These are phyloP conservation scores for Chromis chromis DNA, from an alignment of 2,797 vertebrate species.

Conservation along the genomic window DNA sequence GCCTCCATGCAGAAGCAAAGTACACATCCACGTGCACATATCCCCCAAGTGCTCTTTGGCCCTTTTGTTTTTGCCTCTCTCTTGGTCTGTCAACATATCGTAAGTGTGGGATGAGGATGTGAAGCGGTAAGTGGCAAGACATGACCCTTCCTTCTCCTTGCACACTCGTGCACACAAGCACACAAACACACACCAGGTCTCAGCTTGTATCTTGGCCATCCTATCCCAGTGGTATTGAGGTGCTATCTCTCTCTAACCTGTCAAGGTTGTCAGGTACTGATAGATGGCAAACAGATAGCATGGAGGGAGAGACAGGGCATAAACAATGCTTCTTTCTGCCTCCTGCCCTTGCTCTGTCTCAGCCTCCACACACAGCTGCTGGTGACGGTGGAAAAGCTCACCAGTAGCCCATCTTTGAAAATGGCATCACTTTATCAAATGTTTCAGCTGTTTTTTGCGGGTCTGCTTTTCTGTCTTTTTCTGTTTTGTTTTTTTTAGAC, in stretches of 20 bases:
- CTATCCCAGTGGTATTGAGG: conserved; percentile 50
- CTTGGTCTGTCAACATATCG: conserved; percentile 49
- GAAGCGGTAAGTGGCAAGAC: conserved; percentile 51
- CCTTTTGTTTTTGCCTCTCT: conserved; percentile 40
- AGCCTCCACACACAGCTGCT: conserved; percentile 18
- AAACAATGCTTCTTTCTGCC: conserved; percentile 50
- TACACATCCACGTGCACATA: neutral
- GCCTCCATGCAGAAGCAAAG: neutral
- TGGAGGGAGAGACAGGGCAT: conserved; percentile 47
- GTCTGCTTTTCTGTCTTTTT: neutral
- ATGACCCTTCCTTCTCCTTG: conserved; percentile 48
- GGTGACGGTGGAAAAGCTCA: neutral
- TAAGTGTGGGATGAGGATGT: conserved; percentile 42
- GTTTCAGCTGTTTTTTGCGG: neutral
- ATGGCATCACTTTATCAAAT: neutral
- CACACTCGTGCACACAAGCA: neutral
- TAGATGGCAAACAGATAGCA: conserved; percentile 71
- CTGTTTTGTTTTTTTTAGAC: neutral
- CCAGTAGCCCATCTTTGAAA: conserved; percentile 1
- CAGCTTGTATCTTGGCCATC: conserved; percentile 26
- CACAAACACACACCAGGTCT: conserved; percentile 11
- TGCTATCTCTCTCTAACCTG: conserved; percentile 70
- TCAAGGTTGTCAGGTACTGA: conserved; percentile 72
- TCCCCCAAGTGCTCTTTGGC: conserved; percentile 36
- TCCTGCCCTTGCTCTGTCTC: conserved; percentile 47